Evolutionary conservation across 1,140 invertebrate genomes (phyloP), one percentile per base, ranked within the genome.

Genomic region (Drosophila kohkoa): DNA sequence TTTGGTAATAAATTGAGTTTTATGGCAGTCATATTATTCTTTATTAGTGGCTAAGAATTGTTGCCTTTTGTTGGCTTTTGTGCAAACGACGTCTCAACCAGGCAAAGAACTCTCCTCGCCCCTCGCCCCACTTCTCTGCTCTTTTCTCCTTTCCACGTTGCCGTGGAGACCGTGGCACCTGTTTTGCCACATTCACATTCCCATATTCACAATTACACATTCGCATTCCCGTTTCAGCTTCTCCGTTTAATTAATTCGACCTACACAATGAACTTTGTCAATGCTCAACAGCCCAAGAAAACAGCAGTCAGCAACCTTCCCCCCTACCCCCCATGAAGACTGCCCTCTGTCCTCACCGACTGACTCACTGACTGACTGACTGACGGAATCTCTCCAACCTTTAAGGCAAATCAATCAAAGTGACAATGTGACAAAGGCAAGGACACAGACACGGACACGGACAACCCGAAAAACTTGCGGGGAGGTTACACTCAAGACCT

Each of bases 1-100:
- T 88, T 89, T 74, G 83, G 83, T 89, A 89, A 88, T 88, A 88
- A 88, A 88, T 88, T 89, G 85, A 89, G 85, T 88, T 88, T 88
- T 88, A 88, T 88, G 83, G 83, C 85, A 89, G 77, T 89, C 83
- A 83, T 88, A 88, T 88, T 89, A 88, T 88, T 88, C 85, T 89
- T 88, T 88, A 88, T 88, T 89, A 88, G 83, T 89, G 83, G 83
- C 68, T 79, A 88, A 88, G 85, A 88, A 88, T 89, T 88, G 85
- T 83, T 88, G 85, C 83, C 81, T 88, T 88, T 88, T 83, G 77
- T 81, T 89, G 80, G 80, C 83, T 89, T 25, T 88, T 88, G 64
- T 80, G 78, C 79, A 77, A 74, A 68, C 71, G 71, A 74, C 57
- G 64, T 68, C 71, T 74, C 55, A 68, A 74, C 64, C 55, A 55